phyloP scores from a whole-genome alignment of 2,888 invertebrate genomes.

The Latheticus oryzae region DNA sequence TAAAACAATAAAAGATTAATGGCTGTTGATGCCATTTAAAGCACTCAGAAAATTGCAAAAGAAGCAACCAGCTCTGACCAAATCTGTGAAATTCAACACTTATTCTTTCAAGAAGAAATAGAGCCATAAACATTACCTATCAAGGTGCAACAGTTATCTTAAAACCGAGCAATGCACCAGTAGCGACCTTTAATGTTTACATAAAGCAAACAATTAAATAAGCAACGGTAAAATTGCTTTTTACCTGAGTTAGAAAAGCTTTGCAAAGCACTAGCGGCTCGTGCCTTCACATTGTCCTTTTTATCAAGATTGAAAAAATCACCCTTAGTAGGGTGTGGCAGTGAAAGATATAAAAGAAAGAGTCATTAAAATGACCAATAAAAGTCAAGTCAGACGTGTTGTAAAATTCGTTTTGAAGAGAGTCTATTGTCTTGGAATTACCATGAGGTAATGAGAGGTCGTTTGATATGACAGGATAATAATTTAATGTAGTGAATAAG shows the following conservation, averaged over 20 bases:
- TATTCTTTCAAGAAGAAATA: constrained; percentile 5
- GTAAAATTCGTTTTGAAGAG: constrained; percentile 19
- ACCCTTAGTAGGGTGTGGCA: constrained; percentile 12
- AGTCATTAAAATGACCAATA: constrained; percentile 10
- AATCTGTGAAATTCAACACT: no score
- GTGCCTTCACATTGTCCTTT: constrained; percentile 13
- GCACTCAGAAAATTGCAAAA: no score
- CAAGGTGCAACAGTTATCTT: constrained; percentile 11
- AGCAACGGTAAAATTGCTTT: constrained; percentile 24
- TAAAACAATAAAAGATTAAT: constrained; percentile 20
- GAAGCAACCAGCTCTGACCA: no score
- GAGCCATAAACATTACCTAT: constrained; percentile 5
- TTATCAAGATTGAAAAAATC: background rate
- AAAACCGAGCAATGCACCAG: constrained; percentile 33
- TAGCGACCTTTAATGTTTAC: constrained; percentile 38
- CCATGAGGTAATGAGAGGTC: constrained; percentile 6
- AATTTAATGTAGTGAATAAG: constrained; percentile 17
- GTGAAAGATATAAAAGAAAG: constrained; percentile 8
- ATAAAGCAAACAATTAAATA: constrained; percentile 33
- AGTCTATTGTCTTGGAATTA: constrained; percentile 17
- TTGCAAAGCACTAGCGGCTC: constrained; percentile 13
- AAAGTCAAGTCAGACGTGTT: constrained; percentile 1
- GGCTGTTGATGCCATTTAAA: no score
- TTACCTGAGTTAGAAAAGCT: constrained; percentile 7
- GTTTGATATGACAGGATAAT: constrained; percentile 21